Conservation (phyloP, 2,113 vertebrate species). For the Vanacampus margaritifer region DNA sequence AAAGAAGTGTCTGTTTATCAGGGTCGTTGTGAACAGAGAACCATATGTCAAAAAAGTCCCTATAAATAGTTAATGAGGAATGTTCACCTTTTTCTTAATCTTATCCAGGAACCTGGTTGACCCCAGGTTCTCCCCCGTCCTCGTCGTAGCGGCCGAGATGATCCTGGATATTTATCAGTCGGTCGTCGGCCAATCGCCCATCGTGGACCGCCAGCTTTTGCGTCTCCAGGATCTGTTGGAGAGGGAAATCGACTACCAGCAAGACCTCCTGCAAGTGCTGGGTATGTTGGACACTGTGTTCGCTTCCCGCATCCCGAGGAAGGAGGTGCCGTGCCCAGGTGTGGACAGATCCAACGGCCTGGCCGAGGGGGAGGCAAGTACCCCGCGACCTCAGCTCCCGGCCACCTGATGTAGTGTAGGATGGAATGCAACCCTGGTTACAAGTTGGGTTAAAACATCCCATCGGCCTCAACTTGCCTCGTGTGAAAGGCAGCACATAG, state of each 20-base stretch:
- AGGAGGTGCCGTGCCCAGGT: constrained; percentile 41
- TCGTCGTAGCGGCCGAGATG: constrained; percentile 83
- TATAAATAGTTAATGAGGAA: not conserved
- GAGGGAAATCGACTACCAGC: constrained; percentile 88
- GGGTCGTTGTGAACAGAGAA: too few species aligned
- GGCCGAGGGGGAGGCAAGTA: constrained; percentile 24
- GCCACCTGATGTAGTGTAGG: constrained; percentile 44
- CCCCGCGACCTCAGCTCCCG: constrained; percentile 42
- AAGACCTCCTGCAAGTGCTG: constrained; percentile 87
- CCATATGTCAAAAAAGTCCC: too few species aligned
- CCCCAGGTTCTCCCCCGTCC: constrained; percentile 81
- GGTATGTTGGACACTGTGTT: constrained; percentile 97
- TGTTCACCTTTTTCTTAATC: not conserved
- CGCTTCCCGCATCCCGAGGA: constrained; percentile 81
- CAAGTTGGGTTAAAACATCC: constrained; percentile 8
- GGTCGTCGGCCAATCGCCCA: constrained; percentile 81
- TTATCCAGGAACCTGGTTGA: constrained; percentile 82
- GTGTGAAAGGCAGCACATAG: constrained; percentile 1
- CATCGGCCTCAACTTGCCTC: constrained; percentile 12
- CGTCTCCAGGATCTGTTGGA: constrained; percentile 83
- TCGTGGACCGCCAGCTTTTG: constrained; percentile 87
- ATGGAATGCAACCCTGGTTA: constrained; percentile 18
- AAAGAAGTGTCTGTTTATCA: too few species aligned
- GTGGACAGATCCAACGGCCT: constrained; percentile 46
- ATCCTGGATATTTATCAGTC: constrained; percentile 86